These are phyloP conservation scores for Dasypogon diadema DNA, from an alignment of 2,888 invertebrate species.

Conservation along the genomic window DNA sequence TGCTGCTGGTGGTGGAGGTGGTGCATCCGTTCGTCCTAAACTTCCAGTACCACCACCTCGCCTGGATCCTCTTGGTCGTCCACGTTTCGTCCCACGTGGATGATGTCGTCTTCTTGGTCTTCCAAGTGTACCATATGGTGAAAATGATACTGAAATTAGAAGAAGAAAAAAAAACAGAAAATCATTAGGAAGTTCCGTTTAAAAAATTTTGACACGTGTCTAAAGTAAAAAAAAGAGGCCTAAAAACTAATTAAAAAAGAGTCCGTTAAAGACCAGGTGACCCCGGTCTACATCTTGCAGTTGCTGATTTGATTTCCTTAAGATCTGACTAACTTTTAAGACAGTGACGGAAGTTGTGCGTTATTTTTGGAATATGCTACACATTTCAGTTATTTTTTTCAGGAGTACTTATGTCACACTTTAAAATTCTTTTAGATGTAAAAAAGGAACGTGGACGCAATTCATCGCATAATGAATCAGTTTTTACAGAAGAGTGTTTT, in stretches of 20 bases:
- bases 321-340: not conserved
- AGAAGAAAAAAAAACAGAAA: conserved; percentile 41
- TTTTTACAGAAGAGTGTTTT: conserved; percentile 2
- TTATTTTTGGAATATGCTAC: not conserved
- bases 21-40: conserved; percentile 60
- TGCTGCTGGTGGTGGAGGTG: conserved; percentile 53
- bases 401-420: not conserved
- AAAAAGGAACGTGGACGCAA: conserved; percentile 12
- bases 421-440: not conserved
- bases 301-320: conserved; percentile 20
- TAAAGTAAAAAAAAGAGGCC: not conserved
- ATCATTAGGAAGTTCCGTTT: conserved; percentile 5
- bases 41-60: conserved; percentile 71
- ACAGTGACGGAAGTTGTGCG: not conserved
- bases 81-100: conserved; percentile 76
- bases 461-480: conserved; percentile 32
- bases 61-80: conserved; percentile 80
- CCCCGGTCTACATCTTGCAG: not conserved
- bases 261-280: conserved; percentile 46
- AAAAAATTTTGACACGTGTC: conserved; percentile 30
- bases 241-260: conserved; percentile 42
- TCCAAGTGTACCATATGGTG: conserved; percentile 64
- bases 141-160: conserved; percentile 59
- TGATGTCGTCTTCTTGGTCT: conserved; percentile 66
- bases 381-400: not conserved